Evolutionary conservation across 92 coral and sea anemone genomes (phyloP), one percentile per base, ranked within the genome.

Genomic region (Paramuricea clavata): DNA sequence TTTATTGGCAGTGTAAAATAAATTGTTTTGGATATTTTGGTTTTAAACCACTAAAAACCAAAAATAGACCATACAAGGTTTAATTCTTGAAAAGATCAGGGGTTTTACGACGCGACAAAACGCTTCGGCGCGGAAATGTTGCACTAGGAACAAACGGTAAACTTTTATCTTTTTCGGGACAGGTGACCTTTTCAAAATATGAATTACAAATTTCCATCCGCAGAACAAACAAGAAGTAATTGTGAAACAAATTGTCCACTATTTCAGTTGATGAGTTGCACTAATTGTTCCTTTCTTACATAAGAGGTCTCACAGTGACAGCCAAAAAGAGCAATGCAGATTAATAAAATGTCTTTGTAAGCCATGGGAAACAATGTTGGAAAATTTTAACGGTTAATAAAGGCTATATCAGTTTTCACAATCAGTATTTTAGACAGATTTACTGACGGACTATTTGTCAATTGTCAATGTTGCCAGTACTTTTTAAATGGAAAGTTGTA

Each of bases 101-200:
- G 44, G 44, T 39, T 39, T 50, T 50, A 50, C 21, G 26, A 1
- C 19, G 27, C 16, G 26, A 54, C 16, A 54, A 2, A 54, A 16
- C 1, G 62, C 17, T 47, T 47, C 19, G 54, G 16, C 13, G 54
- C 5, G 22, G 19, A 54, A 2, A 3, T 54, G 16, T 21, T 21
- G 3, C 0, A 17, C 17, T 54, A 39, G 44, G 10, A 39, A 10
- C 44, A 39, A 39, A 39, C 44, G 44, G n/a, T 47, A 15, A 47
- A 54, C 52, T 47, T 3, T 26, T 60, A 16, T 28, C 36, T 28
- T 11, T 28, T 10, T 31, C 19, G 22, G 21, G 72, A 31, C 82
- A 76, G 82, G 82, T 76, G 82, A 42, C 43, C 41, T 49, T 52
- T 74, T 52, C 43, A 54, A 54, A 76, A 76, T 49, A 76, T 76